Base-by-base conservation (phyloP, 2,113 vertebrate genomes). In the Myotis yumanensis region DNA sequence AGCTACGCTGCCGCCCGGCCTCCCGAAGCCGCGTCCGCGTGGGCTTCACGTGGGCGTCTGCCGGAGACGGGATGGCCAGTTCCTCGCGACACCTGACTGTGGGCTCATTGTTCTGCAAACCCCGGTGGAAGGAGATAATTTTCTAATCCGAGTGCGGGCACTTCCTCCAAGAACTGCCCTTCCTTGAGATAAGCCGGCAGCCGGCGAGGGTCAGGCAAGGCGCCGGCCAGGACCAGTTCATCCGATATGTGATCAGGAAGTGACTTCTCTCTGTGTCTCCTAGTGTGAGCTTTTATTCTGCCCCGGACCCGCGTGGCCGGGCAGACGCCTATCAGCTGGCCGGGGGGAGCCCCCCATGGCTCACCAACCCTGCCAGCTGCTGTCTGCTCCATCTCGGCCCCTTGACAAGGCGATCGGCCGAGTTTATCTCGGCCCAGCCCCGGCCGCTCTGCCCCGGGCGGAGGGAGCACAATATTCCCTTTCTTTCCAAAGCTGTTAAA, bases 401-500 rank as follows among this genome's bases (percentile, higher is more conserved):
- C 66, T 92, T 96, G 86, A 85, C 85, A 85, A 89, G 46, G 46
- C 11, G 12, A 88, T 3, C 90, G 96, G 93, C 97, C 79, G 91
- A 0, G 0, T 95, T 97, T 94, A 87, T 96, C 93, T 97, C 86
- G 77, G 88, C 37, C 2, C 22, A 0, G 20, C 43, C 69, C 72
- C 94, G 94, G 97, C 80, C 80, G 16, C 62, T 92, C 93, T 83
- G 96, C 90, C 69, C 93, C 71, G 46, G 75, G 87, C 22, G 96
- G 79, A 89, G 91, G 62, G 96, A 96, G 83, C 95, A 96, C 97
- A 97, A 96, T 46, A 90, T 88, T 93, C 89, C 84, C 95, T 96
- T 95, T 93, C 83, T 57, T 91, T 89, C 96, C 88, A 97, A 97
- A 97, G 89, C 96, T 95, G 93, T 37, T 96, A 94, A 97, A 40